Conservation (phyloP, 2,888 invertebrate species). For the Formica aserva region DNA sequence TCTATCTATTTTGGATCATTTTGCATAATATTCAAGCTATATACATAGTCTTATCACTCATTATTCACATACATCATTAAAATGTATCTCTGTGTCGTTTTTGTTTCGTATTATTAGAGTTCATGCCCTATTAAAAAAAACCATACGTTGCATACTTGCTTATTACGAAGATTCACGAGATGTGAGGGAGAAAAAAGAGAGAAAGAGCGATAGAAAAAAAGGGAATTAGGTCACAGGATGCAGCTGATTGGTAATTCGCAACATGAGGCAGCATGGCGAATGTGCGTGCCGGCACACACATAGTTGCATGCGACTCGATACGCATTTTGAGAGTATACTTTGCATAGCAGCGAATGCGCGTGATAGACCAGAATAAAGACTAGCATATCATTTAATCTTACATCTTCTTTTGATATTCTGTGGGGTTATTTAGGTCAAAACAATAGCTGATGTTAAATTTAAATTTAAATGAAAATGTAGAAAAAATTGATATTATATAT, state of each 20-base stretch:
- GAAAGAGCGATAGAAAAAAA: conserved; percentile 25
- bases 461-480: neutral
- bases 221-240: conserved; percentile 78
- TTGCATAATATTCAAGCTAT: neutral
- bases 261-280: conserved; percentile 48
- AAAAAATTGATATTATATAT: neutral
- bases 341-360: conserved; percentile 4
- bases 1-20: neutral
- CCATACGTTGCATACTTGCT: neutral
- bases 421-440: neutral
- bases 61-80: conserved; percentile 7
- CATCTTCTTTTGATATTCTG: neutral
- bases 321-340: conserved; percentile 25
- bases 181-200: conserved; percentile 29
- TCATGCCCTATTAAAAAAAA: neutral
- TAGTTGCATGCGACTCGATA: conserved; percentile 46
- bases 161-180: conserved; percentile 4
- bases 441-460: neutral
- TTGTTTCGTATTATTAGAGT: conserved; percentile 14
- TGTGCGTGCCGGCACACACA: conserved; percentile 25
- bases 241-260: conserved; percentile 76
- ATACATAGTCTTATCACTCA: neutral
- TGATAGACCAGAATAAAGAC: conserved; percentile 3
- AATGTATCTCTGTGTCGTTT: neutral
- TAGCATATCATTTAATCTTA: conserved; percentile 7